Evolutionary conservation across 2,888 invertebrate species (phyloP).

Genomic region (Caradrina kadenii): DNA sequence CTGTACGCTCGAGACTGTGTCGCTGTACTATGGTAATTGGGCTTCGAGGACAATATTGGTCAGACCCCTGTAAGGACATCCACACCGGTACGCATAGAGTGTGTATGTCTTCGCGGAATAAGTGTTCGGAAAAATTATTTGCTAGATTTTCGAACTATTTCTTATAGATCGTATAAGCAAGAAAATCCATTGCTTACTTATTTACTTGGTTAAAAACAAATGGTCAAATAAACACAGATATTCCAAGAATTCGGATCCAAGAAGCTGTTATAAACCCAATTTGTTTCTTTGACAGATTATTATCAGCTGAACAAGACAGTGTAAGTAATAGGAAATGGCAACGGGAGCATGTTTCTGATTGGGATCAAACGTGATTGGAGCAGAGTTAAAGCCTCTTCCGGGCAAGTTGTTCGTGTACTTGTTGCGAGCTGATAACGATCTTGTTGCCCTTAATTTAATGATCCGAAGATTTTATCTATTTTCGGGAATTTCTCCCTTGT

Average conservation of each 20-base stretch:
- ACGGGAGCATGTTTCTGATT: constrained; percentile 32
- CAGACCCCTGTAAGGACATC: not conserved
- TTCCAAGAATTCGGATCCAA: constrained; percentile 1
- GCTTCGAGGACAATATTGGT: not conserved
- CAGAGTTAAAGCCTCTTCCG: constrained; percentile 38
- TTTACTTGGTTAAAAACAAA: no score
- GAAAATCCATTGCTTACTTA: constrained; percentile 7
- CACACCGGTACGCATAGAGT: not conserved
- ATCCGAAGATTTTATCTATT: constrained; percentile 1
- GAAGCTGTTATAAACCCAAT: not conserved
- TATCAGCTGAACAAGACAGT: constrained; percentile 6
- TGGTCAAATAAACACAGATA: not conserved
- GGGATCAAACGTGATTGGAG: constrained; percentile 36
- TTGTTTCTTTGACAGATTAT: constrained; percentile 8
- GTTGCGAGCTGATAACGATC: constrained; percentile 27
- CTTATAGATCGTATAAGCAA: not conserved
- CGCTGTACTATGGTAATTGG: no score
- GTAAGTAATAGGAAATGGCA: constrained; percentile 18
- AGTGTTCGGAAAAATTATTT: not conserved
- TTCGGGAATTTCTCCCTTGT: not conserved
- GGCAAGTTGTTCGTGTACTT: constrained; percentile 29
- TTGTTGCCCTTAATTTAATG: constrained; percentile 22
- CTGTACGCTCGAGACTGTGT: no score
- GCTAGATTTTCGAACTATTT: constrained; percentile 7
- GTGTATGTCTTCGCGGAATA: not conserved